Evolutionary conservation across 2,113 vertebrate species (phyloP), one percentile per base, ranked within the genome.

Genomic region (Proterorhinus semilunaris): DNA sequence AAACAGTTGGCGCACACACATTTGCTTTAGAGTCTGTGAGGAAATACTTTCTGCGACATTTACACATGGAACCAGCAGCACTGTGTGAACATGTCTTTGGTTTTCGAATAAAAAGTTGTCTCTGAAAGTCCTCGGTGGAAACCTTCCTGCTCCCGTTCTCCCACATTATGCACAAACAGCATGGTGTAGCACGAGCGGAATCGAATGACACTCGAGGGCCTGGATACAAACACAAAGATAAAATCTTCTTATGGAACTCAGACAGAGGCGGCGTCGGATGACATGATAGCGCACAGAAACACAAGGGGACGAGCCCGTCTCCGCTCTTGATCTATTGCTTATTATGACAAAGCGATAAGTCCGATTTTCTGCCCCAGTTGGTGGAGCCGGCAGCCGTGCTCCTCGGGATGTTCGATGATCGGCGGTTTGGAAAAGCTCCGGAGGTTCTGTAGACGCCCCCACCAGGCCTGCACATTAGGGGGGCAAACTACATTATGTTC

Each of bases 321-420:
- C 57, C 62, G 77, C 66, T 58, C 50, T 64, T 10, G 59, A 83
- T 78, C 46, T 7, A 42, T 58, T 74, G 63, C 71, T 83, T 75
- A 86, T 84, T 83, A 74, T 78, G 80, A 83, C 79, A 79, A 83
- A 80, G 74, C 51, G 74, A 85, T 82, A 78, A 80, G 75, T 72
- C 68, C 8, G 73, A 89, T 91, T 90, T 91, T 91, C 88, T 89
- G 89, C 90, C 83, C 90, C 87, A 91, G 88, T 90, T 92, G 86
- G 78, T 10, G 74, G 73, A 68, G 82, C 79, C 72, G 70, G 80
- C 54, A 88, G 84, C 88, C 75, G 75, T 45, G 67, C 78, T 89
- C 79, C 81, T 75, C 2, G 49, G 86, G 78, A 78, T 48, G 62
- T 73, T 86, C 83, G 48, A 88, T 90, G 85, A 85, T 71, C 84